Conservation (phyloP, 2,888 invertebrate genomes). For the Lasioglossum morio region DNA sequence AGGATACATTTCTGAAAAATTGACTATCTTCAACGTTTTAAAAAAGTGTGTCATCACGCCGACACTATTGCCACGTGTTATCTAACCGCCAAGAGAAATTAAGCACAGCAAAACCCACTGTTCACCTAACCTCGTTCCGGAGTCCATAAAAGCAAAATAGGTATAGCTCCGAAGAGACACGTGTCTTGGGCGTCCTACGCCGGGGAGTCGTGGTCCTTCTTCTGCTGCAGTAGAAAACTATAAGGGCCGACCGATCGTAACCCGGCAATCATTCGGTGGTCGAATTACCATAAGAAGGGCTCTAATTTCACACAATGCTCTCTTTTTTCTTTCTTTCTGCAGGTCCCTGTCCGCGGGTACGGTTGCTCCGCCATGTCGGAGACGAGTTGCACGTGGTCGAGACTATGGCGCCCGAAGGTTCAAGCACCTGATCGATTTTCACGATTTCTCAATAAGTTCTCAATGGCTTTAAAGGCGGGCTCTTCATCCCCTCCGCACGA, state of each 20-base stretch:
- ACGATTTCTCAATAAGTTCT: conserved; percentile 79
- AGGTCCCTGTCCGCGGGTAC: conserved; percentile 44
- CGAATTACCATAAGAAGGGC: conserved; percentile 84
- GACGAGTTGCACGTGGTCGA: conserved; percentile 68
- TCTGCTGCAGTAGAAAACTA: conserved; percentile 73
- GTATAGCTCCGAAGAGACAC: conserved; percentile 59
- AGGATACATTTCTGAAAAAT: not conserved
- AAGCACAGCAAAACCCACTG: conserved; percentile 2
- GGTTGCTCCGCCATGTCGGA: conserved; percentile 51
- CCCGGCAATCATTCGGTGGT: conserved; percentile 81
- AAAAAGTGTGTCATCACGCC: not conserved
- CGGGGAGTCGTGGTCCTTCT: conserved; percentile 68
- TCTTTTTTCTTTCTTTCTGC: conserved; percentile 52
- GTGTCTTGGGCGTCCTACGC: conserved; percentile 53
- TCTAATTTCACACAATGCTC: conserved; percentile 82
- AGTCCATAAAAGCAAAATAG: conserved; percentile 8
- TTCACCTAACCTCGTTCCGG: conserved; percentile 15
- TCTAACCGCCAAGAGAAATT: not conserved
- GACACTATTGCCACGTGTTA: not conserved
- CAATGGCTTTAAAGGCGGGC: conserved; percentile 63
- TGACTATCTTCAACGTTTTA: not conserved
- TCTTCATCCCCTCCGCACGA: conserved; percentile 20
- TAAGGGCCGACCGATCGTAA: conserved; percentile 68
- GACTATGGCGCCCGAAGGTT: conserved; percentile 62
- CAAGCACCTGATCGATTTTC: conserved; percentile 73